A percentile compares a stretch with the other conserved stretches of the same genome.
These are phyloP conservation scores for Triops longicaudatus DNA, from an alignment of 1,140 invertebrate species.

Conservation along the genomic window DNA sequence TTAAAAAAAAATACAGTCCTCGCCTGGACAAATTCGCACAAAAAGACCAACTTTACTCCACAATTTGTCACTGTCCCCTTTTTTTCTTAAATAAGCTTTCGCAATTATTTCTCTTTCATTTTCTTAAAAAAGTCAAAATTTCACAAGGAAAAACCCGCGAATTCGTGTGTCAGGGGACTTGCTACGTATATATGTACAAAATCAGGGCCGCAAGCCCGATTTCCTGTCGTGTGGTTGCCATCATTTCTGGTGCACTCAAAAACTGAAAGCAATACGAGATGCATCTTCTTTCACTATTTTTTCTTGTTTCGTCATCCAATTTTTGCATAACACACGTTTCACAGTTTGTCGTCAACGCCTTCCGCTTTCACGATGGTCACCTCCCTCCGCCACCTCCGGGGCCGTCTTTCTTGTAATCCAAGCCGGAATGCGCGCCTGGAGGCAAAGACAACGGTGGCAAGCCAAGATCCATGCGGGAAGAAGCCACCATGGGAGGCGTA, in stretches of 20 bases:
- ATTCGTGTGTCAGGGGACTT: constrained; percentile 7
- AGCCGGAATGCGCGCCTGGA: neutral
- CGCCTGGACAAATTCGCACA: too few species aligned
- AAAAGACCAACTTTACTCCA: too few species aligned
- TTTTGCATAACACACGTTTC: too few species aligned
- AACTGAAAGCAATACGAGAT: neutral
- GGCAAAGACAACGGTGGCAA: neutral
- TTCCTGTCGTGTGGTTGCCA: neutral
- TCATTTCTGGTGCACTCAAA: neutral
- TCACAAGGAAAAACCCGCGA: neutral
- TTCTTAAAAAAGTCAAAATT: too few species aligned
- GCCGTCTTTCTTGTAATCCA: neutral
- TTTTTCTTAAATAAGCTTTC: too few species aligned
- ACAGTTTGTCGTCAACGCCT: neutral
- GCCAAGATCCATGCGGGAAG: neutral
- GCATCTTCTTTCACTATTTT: too few species aligned
- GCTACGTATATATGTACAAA: neutral
- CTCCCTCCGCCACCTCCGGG: neutral
- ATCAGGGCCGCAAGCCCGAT: neutral
- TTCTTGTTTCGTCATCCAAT: too few species aligned
- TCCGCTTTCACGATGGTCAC: neutral
- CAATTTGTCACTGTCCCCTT: too few species aligned
- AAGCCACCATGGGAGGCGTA: neutral
- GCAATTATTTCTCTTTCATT: too few species aligned
- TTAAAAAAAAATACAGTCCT: too few species aligned